Evolutionary conservation across 1,140 invertebrate species (phyloP), one percentile per base, ranked within the genome.

Genomic region (Sycophaga agraensis): DNA sequence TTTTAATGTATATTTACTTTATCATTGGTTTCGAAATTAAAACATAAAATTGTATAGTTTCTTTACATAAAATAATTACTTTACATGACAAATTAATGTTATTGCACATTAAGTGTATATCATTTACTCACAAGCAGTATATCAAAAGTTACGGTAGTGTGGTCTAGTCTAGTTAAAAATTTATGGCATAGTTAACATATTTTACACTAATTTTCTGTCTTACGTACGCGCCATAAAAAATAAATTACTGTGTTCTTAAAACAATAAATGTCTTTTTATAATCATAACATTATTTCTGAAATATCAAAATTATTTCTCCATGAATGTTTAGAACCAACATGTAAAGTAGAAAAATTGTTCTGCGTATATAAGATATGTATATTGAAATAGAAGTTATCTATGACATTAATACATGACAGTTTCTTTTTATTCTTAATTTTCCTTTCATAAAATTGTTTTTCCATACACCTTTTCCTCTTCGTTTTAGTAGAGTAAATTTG

Each of bases 261-360:
- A 42, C 31, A 63, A 63, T 63, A 63, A 58, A 63, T 9, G 22
- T 43, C 57, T 59, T 63, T 50, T 55, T 34, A 55, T 39, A 49
- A 48, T 9, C 40, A 55, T 14, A 6, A 5, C 6, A 19, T 26
- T 19, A 17, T 26, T 59, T 40, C 8, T 35, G n/a, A 6, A 37
- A 34, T 21, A n/a, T n/a, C 19, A 46, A 19, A 54, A 19, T 8
- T 14, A 11, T 24, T 53, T 39, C 22, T 2, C n/a, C n/a, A n/a
- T n/a, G n/a, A n/a, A n/a, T n/a, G n/a, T n/a, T n/a, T n/a, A n/a
- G n/a, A n/a, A n/a, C n/a, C n/a, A n/a, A n/a, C n/a, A n/a, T n/a
- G n/a, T n/a, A n/a, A n/a, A n/a, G n/a, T n/a, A n/a, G n/a, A n/a
- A n/a, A n/a, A n/a, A n/a, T n/a, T n/a, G n/a, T n/a, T n/a, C n/a